Evolutionary conservation across 2,888 invertebrate species (phyloP), one percentile per base, ranked within the genome.

Genomic region (Brenthis ino): DNA sequence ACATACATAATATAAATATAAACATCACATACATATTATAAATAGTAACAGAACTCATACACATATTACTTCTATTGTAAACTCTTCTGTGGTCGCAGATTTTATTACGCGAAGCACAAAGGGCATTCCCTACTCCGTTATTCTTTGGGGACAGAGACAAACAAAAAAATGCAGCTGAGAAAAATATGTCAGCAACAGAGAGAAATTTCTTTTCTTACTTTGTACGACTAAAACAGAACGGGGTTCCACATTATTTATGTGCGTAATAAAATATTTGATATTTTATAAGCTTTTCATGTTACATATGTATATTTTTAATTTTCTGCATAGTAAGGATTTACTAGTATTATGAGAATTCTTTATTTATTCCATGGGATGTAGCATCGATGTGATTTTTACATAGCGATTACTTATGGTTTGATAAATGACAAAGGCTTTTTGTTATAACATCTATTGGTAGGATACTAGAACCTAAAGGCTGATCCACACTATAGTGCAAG

Each of bases 101-200:
- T 90, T 90, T 90, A 89, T 90, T 89, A 88, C 86, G 75, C 72
- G 76, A 82, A 80, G 80, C 64, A 86, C 85, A 86, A 88, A 85
- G 83, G 83, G 81, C 80, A 77, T 74, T 73, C 68, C 77, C 79
- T 77, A 81, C 82, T 82, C 80, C 79, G 79, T 77, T 78, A 82
- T 80, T 80, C 85, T 71, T 71, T 67, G 54, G 71, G 69, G 71
- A 69, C 65, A 57, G 64, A 48, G 58, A 74, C 79, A 80, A 80
- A 79, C 77, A 80, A 80, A 72, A 72, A 69, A 72, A 65, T 74
- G 69, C 67, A 69, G 24, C 55, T 66, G 53, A 69, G 71, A 67
- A 64, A 64, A 71, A 71, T 69, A 64, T 67, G 69, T 66, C 71
- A 64, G 47, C 71, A 64, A 50, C 71, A 67, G 48, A 55, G 66